phyloP scores from a whole-genome alignment of 2,113 vertebrate species.

The Bostrychus sinensis region DNA sequence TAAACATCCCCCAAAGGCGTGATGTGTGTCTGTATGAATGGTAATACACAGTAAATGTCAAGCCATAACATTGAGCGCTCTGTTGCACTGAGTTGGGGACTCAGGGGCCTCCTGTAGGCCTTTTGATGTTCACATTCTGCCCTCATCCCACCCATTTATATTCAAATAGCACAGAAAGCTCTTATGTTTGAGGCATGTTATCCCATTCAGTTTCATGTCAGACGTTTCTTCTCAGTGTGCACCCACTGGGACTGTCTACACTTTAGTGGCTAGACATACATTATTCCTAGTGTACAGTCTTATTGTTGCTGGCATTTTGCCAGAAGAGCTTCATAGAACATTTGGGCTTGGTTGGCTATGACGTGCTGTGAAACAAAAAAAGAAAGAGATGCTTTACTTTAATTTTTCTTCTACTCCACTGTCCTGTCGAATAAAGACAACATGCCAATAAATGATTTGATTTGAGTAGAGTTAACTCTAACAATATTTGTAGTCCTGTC shows the following conservation, averaged over 20 bases:
- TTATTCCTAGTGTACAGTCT: not conserved
- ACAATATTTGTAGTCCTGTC: no score
- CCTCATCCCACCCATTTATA: constrained; percentile 35
- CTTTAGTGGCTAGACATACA: constrained; percentile 10
- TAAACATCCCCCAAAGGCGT: constrained; percentile 4
- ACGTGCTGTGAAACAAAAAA: no score
- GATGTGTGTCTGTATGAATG: constrained; percentile 19
- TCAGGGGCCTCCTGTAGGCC: constrained; percentile 34
- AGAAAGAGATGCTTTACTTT: no score
- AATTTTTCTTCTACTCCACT: no score
- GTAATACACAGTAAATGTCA: constrained; percentile 32
- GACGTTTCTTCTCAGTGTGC: constrained; percentile 31
- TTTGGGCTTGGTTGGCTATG: no score
- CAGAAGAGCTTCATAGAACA: constrained; percentile 5
- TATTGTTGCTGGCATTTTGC: not conserved
- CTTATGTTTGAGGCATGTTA: constrained; percentile 41
- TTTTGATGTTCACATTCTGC: constrained; percentile 57
- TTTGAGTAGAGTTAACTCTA: no score
- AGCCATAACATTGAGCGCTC: constrained; percentile 30
- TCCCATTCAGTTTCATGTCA: constrained; percentile 49
- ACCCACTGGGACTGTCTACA: constrained; percentile 26
- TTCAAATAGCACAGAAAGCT: constrained; percentile 40
- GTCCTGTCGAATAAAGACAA: no score
- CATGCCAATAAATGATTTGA: no score
- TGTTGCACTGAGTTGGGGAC: constrained; percentile 40